A percentile compares a stretch with the other conserved stretches of the same genome.
These are phyloP conservation scores for Nemotelus nigrinus DNA, from an alignment of 2,888 invertebrate genomes.

Conservation along the genomic window DNA sequence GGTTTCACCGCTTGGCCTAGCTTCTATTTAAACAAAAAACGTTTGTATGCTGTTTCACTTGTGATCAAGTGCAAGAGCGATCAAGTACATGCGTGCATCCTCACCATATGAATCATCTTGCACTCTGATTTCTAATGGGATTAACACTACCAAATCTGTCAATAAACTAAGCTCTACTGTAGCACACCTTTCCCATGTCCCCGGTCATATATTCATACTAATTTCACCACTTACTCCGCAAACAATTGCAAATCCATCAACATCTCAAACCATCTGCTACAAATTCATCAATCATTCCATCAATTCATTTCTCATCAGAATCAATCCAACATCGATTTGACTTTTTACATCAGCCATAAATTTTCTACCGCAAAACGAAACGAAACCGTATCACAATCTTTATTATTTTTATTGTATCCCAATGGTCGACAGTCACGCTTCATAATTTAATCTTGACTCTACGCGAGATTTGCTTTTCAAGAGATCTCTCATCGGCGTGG, in stretches of 20 bases:
- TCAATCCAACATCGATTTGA: no score
- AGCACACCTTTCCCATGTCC: no score
- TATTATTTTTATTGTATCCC: background rate
- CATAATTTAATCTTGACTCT: background rate
- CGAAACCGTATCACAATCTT: background rate
- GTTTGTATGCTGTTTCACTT: no score
- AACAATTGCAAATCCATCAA: background rate
- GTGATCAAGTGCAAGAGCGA: no score
- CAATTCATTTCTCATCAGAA: no score
- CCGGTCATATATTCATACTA: background rate
- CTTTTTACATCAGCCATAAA: no score
- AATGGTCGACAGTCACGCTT: slow-evolving; percentile 17
- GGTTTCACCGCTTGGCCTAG: no score
- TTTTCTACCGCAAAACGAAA: background rate
- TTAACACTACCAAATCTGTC: background rate
- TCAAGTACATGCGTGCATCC: background rate
- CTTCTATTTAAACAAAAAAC: no score
- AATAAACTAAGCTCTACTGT: background rate
- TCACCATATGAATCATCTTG: background rate
- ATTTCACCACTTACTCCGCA: background rate
- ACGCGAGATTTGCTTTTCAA: background rate
- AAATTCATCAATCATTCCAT: background rate
- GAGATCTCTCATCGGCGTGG: background rate
- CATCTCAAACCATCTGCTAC: background rate
- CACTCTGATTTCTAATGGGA: background rate